phyloP scores from a whole-genome alignment of 2,888 invertebrate genomes.

The Hyalella azteca region DNA sequence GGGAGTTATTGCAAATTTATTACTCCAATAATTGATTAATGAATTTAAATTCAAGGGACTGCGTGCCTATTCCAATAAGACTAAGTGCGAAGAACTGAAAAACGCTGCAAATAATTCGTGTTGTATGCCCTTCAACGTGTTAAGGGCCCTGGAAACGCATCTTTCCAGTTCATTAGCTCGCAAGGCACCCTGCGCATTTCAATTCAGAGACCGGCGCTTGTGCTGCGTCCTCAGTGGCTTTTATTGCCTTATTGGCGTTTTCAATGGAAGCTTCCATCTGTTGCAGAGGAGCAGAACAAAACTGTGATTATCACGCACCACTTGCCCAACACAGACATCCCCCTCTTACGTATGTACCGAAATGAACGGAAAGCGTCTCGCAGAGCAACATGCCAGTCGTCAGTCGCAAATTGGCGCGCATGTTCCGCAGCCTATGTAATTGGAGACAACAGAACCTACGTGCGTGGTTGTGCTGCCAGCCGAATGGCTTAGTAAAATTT shows the following conservation, averaged over 20 bases:
- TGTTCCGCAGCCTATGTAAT: background rate
- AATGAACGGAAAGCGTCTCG: background rate
- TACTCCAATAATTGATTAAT: too few relatives aligned
- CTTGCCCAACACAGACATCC: background rate
- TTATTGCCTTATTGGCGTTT: background rate
- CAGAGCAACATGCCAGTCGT: background rate
- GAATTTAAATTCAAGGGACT: too few relatives aligned
- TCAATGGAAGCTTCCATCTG: slow-evolving; percentile 28
- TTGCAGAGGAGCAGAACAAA: slow-evolving; percentile 23
- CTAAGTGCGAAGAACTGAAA: too few relatives aligned
- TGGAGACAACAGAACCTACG: background rate
- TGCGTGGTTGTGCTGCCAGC: too few relatives aligned
- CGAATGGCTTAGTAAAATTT: too few relatives aligned
- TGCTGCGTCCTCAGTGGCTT: background rate
- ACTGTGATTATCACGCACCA: slow-evolving; percentile 25
- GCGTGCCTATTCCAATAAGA: too few relatives aligned
- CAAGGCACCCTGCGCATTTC: background rate
- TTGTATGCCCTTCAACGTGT: too few relatives aligned
- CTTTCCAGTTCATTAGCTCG: slow-evolving; percentile 22
- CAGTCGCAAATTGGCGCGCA: background rate
- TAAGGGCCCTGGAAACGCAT: slow-evolving; percentile 8
- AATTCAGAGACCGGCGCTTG: background rate
- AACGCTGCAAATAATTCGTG: too few relatives aligned
- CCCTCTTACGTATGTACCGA: background rate
- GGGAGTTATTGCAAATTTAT: too few relatives aligned